phyloP scores from a whole-genome alignment of 2,888 invertebrate species.

The Stenurella melanura region DNA sequence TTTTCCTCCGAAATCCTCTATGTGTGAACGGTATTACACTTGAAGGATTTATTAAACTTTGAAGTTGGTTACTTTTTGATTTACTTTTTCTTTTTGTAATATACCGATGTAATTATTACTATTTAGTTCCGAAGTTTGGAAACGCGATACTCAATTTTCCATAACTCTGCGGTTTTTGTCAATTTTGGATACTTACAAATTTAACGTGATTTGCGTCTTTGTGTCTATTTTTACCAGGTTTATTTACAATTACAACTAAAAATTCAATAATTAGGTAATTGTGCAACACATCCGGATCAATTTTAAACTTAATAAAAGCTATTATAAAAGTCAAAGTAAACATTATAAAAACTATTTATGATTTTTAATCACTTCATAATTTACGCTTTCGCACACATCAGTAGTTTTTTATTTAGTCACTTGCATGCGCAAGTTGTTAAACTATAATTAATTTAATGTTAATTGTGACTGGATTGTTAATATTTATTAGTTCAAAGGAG shows the following conservation, averaged over 20 bases:
- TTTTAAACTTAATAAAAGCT: conserved; percentile 29
- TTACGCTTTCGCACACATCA: conserved; percentile 17
- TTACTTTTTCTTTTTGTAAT: too few relatives aligned
- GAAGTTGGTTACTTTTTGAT: too few relatives aligned
- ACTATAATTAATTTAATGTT: conserved; percentile 36
- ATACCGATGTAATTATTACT: too few relatives aligned
- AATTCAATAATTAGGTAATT: conserved; percentile 1
- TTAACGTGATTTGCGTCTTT: background rate
- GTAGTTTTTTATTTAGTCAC: background rate
- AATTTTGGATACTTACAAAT: background rate
- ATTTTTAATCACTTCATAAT: conserved; percentile 37
- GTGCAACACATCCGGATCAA: background rate
- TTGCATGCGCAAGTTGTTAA: conserved; percentile 20
- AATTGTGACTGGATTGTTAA: conserved; percentile 16
- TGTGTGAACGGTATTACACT: too few relatives aligned
- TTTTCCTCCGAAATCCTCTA: too few relatives aligned
- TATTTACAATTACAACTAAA: background rate
- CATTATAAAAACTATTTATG: conserved; percentile 29
- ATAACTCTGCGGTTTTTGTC: background rate
- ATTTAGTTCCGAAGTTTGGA: background rate
- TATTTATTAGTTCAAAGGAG: conserved; percentile 27
- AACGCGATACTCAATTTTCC: background rate
- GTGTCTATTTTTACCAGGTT: background rate
- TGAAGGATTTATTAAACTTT: too few relatives aligned
- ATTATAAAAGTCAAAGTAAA: conserved; percentile 27